Percentiles rank a stretch among this genome's conserved stretches.
phyloP scores from a whole-genome alignment of 2,113 vertebrate genomes.

The Ptilonorhynchus violaceus region DNA sequence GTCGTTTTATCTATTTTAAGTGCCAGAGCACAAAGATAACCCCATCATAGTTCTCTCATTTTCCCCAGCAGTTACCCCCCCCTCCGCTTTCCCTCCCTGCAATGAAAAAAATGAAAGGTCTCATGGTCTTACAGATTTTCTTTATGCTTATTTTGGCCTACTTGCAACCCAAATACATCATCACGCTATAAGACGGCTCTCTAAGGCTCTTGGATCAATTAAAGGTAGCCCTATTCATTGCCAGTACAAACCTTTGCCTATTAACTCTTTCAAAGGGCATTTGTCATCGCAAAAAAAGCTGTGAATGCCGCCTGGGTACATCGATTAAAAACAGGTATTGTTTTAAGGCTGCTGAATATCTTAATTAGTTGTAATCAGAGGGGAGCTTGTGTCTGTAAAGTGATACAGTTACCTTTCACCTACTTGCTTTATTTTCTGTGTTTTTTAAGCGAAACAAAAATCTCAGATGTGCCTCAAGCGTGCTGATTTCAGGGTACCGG shows the following conservation, averaged over 20 bases:
- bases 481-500: background rate
- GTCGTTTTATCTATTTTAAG: conserved; percentile 34
- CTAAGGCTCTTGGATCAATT: conserved; percentile 60
- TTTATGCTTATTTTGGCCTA: conserved; percentile 61
- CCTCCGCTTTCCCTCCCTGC: background rate
- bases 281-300: conserved; percentile 45
- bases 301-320: conserved; percentile 47
- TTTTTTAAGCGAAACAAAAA: background rate
- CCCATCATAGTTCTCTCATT: background rate
- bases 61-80: background rate
- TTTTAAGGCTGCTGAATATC: conserved; percentile 47
- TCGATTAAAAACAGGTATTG: conserved; percentile 53
- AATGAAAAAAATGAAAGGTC: conserved; percentile 59
- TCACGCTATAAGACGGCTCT: conserved; percentile 2
- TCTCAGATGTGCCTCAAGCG: background rate
- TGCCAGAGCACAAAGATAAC: conserved; percentile 9
- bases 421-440: conserved; percentile 1
- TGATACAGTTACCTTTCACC: conserved; percentile 13
- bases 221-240: conserved; percentile 61
- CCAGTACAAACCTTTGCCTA: conserved; percentile 61
- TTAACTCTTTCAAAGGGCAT: conserved; percentile 66
- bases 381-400: conserved; percentile 4
- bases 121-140: conserved; percentile 58
- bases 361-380: conserved; percentile 39
- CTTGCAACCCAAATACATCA: conserved; percentile 60